These are phyloP conservation scores for Euschistus heros DNA, from an alignment of 1,140 invertebrate species.

Conservation along the genomic window DNA sequence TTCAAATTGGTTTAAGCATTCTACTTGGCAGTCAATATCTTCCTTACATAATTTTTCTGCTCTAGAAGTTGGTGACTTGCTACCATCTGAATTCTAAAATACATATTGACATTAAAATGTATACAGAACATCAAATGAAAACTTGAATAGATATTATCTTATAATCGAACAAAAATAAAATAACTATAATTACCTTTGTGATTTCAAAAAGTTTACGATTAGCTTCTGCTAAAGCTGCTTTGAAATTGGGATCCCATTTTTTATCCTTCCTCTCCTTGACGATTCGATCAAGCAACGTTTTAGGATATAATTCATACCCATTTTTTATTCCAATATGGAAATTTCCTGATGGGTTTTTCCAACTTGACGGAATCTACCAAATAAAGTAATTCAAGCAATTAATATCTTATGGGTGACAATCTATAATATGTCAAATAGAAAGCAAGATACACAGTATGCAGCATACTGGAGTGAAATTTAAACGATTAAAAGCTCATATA, in stretches of 20 bases:
- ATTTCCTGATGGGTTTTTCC: constrained; percentile 72
- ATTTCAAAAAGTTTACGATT: constrained; percentile 53
- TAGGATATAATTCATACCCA: constrained; percentile 77
- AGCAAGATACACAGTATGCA: too few relatives aligned
- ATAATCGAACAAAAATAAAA: not conserved
- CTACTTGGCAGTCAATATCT: constrained; percentile 76
- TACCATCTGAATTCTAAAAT: constrained; percentile 36
- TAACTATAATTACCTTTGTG: constrained; percentile 18
- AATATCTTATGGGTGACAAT: too few relatives aligned
- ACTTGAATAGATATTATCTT: not conserved
- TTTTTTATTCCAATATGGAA: constrained; percentile 80
- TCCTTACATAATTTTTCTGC: constrained; percentile 80
- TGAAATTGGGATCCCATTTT: constrained; percentile 74
- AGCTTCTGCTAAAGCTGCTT: constrained; percentile 63
- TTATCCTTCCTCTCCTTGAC: constrained; percentile 71
- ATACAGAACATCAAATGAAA: not conserved
- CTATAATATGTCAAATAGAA: too few relatives aligned
- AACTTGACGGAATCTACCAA: constrained; percentile 63
- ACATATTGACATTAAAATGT: not conserved
- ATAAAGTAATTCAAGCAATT: too few relatives aligned
- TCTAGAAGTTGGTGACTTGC: constrained; percentile 38
- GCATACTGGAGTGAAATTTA: too few relatives aligned
- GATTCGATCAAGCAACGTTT: constrained; percentile 71
- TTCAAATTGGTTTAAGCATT: constrained; percentile 65
- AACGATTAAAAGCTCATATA: too few relatives aligned